Conservation (phyloP, 2,888 invertebrate species). For the Brenthis ino region DNA sequence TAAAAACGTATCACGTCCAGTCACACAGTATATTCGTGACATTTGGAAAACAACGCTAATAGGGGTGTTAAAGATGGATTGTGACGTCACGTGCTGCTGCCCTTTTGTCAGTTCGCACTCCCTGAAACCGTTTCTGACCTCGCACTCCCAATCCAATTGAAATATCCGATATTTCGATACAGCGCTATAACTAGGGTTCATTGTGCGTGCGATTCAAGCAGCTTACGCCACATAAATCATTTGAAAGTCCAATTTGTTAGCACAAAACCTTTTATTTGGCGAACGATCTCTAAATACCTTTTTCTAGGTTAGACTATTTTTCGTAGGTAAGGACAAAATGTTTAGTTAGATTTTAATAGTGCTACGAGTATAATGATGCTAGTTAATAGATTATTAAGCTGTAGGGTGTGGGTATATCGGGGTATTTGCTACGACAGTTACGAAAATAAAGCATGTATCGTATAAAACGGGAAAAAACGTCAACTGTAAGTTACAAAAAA, state of each 20-base stretch:
- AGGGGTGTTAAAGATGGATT: slow-evolving; percentile 9
- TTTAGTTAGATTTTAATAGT: no score
- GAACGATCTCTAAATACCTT: slow-evolving; percentile 36
- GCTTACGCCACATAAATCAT: slow-evolving; percentile 35
- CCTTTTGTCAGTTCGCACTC: slow-evolving; percentile 14
- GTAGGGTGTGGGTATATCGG: no score
- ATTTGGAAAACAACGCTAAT: slow-evolving; percentile 20
- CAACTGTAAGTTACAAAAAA: no score
- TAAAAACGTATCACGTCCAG: slow-evolving; percentile 11
- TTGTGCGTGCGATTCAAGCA: slow-evolving; percentile 22
- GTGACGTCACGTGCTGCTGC: slow-evolving; percentile 18
- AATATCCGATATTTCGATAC: slow-evolving; percentile 23
- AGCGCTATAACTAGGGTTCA: slow-evolving; percentile 16
- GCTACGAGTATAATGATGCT: no score
- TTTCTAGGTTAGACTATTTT: slow-evolving; percentile 47
- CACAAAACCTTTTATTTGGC: slow-evolving; percentile 30
- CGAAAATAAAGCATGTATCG: no score
- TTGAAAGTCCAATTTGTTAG: slow-evolving; percentile 35
- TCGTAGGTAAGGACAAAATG: no score
- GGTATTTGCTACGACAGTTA: no score
- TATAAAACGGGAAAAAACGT: no score
- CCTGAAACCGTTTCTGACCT: slow-evolving; percentile 19
- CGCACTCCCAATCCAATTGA: slow-evolving; percentile 22
- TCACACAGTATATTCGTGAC: slow-evolving; percentile 10
- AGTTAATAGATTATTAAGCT: no score